A percentile compares a stretch with the other conserved stretches of the same genome.
phyloP scores from a whole-genome alignment of 2,888 invertebrate genomes.

The Trichogramma dendrolimi region DNA sequence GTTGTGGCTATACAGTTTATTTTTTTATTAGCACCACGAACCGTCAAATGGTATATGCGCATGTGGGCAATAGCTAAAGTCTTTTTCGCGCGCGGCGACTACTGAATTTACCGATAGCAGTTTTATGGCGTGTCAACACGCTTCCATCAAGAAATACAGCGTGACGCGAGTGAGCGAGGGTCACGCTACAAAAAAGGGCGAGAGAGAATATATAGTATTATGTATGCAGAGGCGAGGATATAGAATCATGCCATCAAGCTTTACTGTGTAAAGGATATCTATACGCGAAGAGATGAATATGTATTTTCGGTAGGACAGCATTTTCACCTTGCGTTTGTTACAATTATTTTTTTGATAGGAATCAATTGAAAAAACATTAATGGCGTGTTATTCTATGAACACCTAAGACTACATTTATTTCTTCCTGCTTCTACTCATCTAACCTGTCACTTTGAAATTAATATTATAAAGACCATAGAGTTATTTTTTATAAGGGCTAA shows the following conservation, averaged over 20 bases:
- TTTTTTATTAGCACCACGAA: constrained; percentile 43
- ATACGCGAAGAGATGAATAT: not conserved
- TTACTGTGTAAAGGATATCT: not conserved
- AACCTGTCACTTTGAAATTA: no score
- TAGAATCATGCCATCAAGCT: no score
- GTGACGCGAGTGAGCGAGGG: constrained; percentile 11
- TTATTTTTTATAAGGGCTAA: no score
- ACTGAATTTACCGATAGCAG: constrained; percentile 48
- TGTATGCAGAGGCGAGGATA: no score
- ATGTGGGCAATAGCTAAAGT: constrained; percentile 25
- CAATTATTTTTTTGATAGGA: no score
- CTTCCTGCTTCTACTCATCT: no score
- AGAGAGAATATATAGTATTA: not conserved
- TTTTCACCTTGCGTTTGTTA: no score
- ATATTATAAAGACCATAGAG: no score
- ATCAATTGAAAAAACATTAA: no score
- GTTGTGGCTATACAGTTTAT: constrained; percentile 45
- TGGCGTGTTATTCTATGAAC: no score
- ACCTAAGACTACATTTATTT: no score
- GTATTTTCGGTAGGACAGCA: no score
- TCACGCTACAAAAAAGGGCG: constrained; percentile 3
- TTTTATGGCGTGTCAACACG: constrained; percentile 53
- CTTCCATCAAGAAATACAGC: constrained; percentile 37
- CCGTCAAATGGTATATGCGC: constrained; percentile 36
- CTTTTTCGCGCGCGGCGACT: constrained; percentile 46